These are phyloP conservation scores for Spizaetus ornatus DNA, from an alignment of 2,113 vertebrate species.

Conservation along the genomic window DNA sequence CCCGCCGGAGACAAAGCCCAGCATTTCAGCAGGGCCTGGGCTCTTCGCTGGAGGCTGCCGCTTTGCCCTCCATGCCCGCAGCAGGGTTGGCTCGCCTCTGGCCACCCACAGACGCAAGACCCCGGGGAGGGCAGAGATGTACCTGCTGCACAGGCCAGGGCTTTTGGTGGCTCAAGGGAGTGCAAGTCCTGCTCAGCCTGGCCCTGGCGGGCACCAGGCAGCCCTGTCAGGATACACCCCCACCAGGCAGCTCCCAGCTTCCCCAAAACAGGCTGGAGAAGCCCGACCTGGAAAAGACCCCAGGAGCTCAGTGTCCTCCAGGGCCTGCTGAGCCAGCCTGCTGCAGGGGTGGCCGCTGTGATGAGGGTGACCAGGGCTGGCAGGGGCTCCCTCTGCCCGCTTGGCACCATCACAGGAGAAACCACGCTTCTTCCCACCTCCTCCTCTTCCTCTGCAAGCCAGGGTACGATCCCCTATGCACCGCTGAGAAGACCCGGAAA, in stretches of 20 bases:
- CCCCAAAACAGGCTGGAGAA: conserved; percentile 17
- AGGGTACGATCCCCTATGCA: fast-evolving
- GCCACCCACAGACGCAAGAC: fast-evolving
- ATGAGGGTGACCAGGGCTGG: not conserved
- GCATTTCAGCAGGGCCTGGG: not conserved
- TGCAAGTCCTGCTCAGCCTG: fast-evolving
- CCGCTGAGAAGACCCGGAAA: not conserved
- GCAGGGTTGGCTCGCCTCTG: fast-evolving
- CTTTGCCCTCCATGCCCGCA: not conserved
- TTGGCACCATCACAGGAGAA: not conserved
- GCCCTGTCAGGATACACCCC: not conserved
- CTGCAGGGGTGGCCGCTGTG: not conserved
- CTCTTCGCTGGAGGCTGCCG: fast-evolving
- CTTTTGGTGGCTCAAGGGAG: not conserved
- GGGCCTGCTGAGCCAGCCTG: fast-evolving
- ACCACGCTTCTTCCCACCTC: not conserved
- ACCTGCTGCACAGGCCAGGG: not conserved
- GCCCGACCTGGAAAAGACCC: not conserved
- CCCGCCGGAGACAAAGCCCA: not conserved
- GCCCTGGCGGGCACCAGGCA: not conserved
- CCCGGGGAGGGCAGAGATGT: not conserved
- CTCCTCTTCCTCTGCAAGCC: not conserved
- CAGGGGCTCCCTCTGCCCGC: not conserved
- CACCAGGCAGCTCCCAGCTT: not conserved
- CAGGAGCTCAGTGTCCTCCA: not conserved